Base-by-base conservation (phyloP, 2,797 vertebrate species). In the Clarias pachynema region DNA sequence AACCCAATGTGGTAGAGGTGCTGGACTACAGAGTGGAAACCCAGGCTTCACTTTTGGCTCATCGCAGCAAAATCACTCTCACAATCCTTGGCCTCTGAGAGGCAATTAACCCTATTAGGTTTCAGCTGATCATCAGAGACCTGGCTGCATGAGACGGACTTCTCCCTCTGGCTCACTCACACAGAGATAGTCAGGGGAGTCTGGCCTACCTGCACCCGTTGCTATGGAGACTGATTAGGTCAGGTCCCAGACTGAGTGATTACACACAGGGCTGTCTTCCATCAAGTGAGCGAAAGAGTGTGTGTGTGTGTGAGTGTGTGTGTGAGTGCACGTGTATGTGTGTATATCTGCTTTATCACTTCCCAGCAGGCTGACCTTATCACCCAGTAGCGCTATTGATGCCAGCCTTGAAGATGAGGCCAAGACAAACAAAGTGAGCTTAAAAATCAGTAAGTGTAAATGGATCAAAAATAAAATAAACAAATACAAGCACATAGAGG, bases 81-180 rank as follows among this genome's bases (percentile, higher is more conserved):
- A 89, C 89, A 90, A 88, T 89, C 89, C 89, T 88, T 92, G 91
- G 86, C 91, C 93, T 90, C 87, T 89, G 89, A 93, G 93, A 94
- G 91, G 90, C 92, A 94, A 94, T 95, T 95, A 95, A 94, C 93
- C 93, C 91, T 85, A 91, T 93, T 91, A 92, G 86, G 72, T 89
- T 91, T 86, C 89, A 95, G 93, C 91, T 89, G 90, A 91, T 91
- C 85, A 93, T 94, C 91, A 82, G 79, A 86, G 85, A 89, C 93
- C 92, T 92, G 94, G 91, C 91, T 89, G 88, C 90, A 88, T 72
- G 85, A 87, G 44, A 84, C 85, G 72, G 84, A 34, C 49, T 26
- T 84, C 59, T 79, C 74, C 69, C 63, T 80, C 77, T 72, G 57
- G 84, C 20, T 79, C 68, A 63, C 59, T n/a, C 69, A n/a, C 24